A percentile compares a stretch with the other conserved stretches of the same genome.
Evolutionary conservation across 64 coral and sea anemone genomes (phyloP).

Genomic region (Pachyseris speciosa): DNA sequence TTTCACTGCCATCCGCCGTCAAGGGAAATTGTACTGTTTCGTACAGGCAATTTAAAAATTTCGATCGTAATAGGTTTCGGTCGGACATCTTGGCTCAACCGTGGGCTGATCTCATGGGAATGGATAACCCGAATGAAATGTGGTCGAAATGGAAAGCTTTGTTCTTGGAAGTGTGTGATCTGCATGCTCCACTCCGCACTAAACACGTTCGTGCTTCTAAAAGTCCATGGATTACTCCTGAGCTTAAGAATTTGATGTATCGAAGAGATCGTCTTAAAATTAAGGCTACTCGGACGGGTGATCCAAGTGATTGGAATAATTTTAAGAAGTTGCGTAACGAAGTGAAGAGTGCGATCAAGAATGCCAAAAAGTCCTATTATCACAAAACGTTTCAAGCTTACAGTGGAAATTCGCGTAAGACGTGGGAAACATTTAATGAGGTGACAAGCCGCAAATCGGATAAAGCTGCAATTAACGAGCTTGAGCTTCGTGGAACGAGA

Average conservation of each 20-base stretch:
- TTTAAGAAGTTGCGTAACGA: slow-evolving; percentile 61
- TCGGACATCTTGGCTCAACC: not conserved
- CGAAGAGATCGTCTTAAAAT: slow-evolving; percentile 48
- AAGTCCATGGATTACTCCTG: slow-evolving; percentile 56
- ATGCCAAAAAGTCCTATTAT: slow-evolving; percentile 55
- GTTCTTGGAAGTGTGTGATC: not conserved
- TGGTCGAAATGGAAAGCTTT: slow-evolving; percentile 28
- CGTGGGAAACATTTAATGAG: slow-evolving; percentile 44
- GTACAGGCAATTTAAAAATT: slow-evolving; percentile 9
- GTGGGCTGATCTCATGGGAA: not conserved
- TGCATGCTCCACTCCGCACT: slow-evolving; percentile 13
- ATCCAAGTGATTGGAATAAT: slow-evolving; percentile 33
- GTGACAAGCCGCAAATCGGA: slow-evolving; percentile 23
- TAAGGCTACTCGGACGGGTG: slow-evolving; percentile 46
- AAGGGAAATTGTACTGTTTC: slow-evolving; percentile 11
- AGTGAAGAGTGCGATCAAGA: slow-evolving; percentile 55
- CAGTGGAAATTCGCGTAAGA: slow-evolving; percentile 24
- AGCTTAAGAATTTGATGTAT: slow-evolving; percentile 17
- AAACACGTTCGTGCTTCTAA: slow-evolving; percentile 2
- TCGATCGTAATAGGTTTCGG: not conserved
- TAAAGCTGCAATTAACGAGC: slow-evolving; percentile 13
- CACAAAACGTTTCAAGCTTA: not conserved
- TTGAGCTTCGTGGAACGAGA: not conserved
- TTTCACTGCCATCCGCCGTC: not conserved
- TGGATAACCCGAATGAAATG: slow-evolving; percentile 21